phyloP scores from a whole-genome alignment of 1,140 invertebrate genomes.

The Marisa cornuarietis region DNA sequence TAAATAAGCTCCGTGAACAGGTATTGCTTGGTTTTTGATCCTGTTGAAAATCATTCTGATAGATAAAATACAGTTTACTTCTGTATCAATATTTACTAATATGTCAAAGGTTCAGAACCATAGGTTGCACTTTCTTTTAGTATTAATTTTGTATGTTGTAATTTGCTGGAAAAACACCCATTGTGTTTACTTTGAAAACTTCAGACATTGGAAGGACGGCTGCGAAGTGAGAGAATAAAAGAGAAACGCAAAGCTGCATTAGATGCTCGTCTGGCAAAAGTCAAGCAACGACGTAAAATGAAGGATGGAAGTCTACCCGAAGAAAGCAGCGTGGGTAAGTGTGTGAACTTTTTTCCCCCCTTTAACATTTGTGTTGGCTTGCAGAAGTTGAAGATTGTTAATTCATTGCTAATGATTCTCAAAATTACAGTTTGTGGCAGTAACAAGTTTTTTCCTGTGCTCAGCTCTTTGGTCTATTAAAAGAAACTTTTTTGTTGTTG shows the following conservation, averaged over 20 bases:
- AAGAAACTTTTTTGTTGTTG: neutral
- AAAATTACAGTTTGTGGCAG: too few species aligned
- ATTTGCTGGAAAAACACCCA: too few species aligned
- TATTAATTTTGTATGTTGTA: too few species aligned
- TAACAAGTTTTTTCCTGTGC: neutral
- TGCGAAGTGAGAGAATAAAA: constrained; percentile 73
- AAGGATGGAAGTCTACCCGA: constrained; percentile 69
- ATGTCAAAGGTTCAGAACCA: too few species aligned
- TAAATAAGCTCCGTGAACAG: constrained; percentile 74
- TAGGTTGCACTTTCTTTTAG: too few species aligned
- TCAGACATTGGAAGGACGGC: constrained; percentile 76
- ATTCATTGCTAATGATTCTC: too few species aligned
- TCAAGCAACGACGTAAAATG: constrained; percentile 79
- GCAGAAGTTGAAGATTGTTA: too few species aligned
- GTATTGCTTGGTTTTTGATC: constrained; percentile 23
- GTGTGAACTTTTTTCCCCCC: constrained; percentile 1
- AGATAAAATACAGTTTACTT: too few species aligned
- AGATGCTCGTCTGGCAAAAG: constrained; percentile 79
- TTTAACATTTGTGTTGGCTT: too few species aligned
- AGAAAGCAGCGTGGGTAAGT: constrained; percentile 6
- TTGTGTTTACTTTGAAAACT: neutral
- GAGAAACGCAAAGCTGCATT: constrained; percentile 77
- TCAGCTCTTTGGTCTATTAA: neutral
- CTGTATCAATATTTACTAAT: too few species aligned
- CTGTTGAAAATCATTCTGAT: neutral